These are phyloP conservation scores for Drosophila testacea DNA, from an alignment of 2,888 invertebrate species.

Conservation along the genomic window DNA sequence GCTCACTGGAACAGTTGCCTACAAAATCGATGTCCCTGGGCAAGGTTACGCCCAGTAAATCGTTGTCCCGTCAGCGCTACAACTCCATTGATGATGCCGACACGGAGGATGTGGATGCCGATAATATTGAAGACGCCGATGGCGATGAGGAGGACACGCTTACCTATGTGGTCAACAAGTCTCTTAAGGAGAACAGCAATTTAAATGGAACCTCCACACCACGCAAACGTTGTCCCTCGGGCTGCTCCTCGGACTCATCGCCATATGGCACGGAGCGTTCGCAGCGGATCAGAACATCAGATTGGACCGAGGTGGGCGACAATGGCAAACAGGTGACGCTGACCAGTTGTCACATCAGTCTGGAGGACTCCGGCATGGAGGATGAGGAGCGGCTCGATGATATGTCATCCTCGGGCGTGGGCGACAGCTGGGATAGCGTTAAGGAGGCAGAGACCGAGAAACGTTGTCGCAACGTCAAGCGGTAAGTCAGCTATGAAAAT, in stretches of 20 bases:
- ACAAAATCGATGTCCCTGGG: slow-evolving; percentile 53
- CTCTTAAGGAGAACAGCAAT: slow-evolving; percentile 59
- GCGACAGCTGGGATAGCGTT: slow-evolving; percentile 85
- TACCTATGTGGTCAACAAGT: slow-evolving; percentile 74
- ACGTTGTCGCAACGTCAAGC: slow-evolving; percentile 79
- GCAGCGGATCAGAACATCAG: slow-evolving; percentile 85
- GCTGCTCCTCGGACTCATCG: slow-evolving; percentile 85
- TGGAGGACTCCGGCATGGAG: slow-evolving; percentile 86
- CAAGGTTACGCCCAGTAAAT: slow-evolving; percentile 48
- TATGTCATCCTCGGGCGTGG: slow-evolving; percentile 85
- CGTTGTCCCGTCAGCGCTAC: slow-evolving; percentile 65
- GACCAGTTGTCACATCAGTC: slow-evolving; percentile 87
- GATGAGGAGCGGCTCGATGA: slow-evolving; percentile 85
- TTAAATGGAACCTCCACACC: slow-evolving; percentile 64
- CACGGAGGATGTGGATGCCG: slow-evolving; percentile 79
- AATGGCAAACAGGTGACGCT: slow-evolving; percentile 86
- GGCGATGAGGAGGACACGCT: slow-evolving; percentile 70
- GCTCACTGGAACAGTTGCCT: slow-evolving; percentile 82
- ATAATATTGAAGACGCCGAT: slow-evolving; percentile 81
- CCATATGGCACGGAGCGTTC: slow-evolving; percentile 84
- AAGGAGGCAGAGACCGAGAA: slow-evolving; percentile 84
- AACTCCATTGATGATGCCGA: slow-evolving; percentile 76
- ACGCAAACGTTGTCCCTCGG: slow-evolving; percentile 84
- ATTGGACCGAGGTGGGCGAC: slow-evolving; percentile 87
- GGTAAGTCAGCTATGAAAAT: slow-evolving; percentile 67